Base-by-base conservation (phyloP, 2,797 vertebrate genomes). In the Coilia nasus region DNA sequence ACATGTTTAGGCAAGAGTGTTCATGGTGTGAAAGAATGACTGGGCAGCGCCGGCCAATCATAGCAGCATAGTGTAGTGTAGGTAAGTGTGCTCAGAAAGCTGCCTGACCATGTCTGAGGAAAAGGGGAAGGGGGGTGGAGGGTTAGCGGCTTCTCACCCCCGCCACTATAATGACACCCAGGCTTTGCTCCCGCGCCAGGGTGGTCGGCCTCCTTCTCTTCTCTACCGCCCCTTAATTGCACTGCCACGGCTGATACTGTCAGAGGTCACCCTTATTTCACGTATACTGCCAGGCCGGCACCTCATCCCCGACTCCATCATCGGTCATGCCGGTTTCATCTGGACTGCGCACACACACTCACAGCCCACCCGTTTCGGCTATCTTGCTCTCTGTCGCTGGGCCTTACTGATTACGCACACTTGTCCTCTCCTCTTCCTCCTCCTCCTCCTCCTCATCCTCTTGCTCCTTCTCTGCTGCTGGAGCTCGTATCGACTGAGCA, bases 331-430 rank as follows among this genome's bases (percentile, higher is more conserved):
- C 3, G 35, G 31, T 41, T 78, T 44, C 71, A 31, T 78, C 35
- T 3, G 31, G 71, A 44, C 31, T 19, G 31, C 28, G 15, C 71
- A 35, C 67, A 71, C 5, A 7, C 31, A 78, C 15, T 35, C 35
- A 41, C 35, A 41, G 71, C 6, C 71, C 17, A 78, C 31, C 71
- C 35, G 14, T 78, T 31, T 44, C 15, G 0, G 31, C 71, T 78
- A 78, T 78, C 35, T n/a, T 10, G 71, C 71, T 44, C 5, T 78
- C 31, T 44, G 67, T 21, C 35, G 31, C 71, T 31, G 28, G 67
- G 67, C 6, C 71, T 78, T 44, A 78, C 71, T 78, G 71, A 78
- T 78, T 78, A 41, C 28, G 31, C 35, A 21, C 50, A 54, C 50
- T 54, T 14, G 50, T 54, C 50, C 15, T 44, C 0, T 31, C 12